These are phyloP conservation scores for Triplophysa yarkandensis DNA, from an alignment of 2,797 vertebrate genomes.

Conservation along the genomic window DNA sequence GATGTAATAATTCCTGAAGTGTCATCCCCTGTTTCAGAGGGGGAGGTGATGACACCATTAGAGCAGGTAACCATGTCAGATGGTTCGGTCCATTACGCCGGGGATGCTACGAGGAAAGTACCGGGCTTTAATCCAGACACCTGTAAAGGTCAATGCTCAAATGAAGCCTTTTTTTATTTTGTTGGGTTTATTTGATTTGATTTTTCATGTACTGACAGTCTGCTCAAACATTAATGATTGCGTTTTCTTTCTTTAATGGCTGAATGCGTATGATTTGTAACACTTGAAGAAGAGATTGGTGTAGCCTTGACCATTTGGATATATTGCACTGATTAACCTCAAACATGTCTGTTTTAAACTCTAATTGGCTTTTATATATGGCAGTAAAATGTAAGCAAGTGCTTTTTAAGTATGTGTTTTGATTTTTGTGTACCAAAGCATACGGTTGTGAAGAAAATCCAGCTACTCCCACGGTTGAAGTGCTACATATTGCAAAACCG, in stretches of 20 bases:
- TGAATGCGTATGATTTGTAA: constrained; percentile 61
- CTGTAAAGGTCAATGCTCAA: constrained; percentile 44
- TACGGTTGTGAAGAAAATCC: constrained; percentile 27
- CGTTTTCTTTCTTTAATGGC: constrained; percentile 55
- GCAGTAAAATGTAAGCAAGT: constrained; percentile 40
- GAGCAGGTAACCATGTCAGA: constrained; percentile 76
- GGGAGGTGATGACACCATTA: constrained; percentile 82
- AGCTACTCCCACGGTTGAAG: background rate
- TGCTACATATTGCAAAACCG: constrained; percentile 3
- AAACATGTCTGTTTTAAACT: constrained; percentile 48
- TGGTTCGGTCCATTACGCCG: constrained; percentile 74
- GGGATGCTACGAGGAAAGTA: constrained; percentile 68
- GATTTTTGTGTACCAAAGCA: constrained; percentile 42
- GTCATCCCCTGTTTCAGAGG: constrained; percentile 98
- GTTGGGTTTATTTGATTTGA: background rate
- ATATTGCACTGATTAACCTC: constrained; percentile 71
- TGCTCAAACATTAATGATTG: constrained; percentile 43
- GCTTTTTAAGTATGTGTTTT: constrained; percentile 39
- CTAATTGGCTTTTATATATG: constrained; percentile 59
- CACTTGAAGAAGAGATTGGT: constrained; percentile 61
- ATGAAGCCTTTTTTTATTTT: constrained; percentile 13
- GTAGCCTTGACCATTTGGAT: constrained; percentile 51
- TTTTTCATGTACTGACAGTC: constrained; percentile 42
- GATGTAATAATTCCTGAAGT: constrained; percentile 79
- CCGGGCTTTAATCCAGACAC: constrained; percentile 54